Evolutionary conservation across 2,888 invertebrate species (phyloP), one percentile per base, ranked within the genome.

Genomic region (Galerucella calmariensis): DNA sequence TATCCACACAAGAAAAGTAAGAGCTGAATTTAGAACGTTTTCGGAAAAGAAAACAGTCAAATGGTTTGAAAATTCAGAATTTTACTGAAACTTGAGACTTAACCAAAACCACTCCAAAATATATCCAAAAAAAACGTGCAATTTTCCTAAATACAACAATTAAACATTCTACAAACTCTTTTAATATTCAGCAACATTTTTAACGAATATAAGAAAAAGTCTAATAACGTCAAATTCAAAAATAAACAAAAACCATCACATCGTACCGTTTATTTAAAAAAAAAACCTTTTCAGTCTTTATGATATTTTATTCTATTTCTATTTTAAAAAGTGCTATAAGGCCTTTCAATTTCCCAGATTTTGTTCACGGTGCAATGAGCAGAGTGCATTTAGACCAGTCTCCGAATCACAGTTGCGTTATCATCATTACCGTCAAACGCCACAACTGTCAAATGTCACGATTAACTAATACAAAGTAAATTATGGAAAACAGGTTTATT

Each of bases 271-370:
- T 41, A 41, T 53, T 53, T 53, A 2, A 53, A 53, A 53, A 53
- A 53, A 51, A 53, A 41, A 41, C 35, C 35, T 35, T 51, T 62
- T 69, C 69, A 69, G 69, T 69, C 69, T 69, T 69, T 69, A 69
- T 48, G 35, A 51, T 48, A 61, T 69, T 62, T 68, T 44, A 41
- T 14, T 27, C 67, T 67, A 67, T 56, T 67, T 14, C 20, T 27
- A 48, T 48, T 59, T 51, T 61, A 69, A 35, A 62, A 69, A 67
- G 44, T 69, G 69, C 61, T 69, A 46, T 58, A 69, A 69, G 69
- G 61, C 61, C 51, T 27, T 61, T 59, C 27, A 46, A 24, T 24
- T 61, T 69, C 46, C 69, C 35, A 61, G 58, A 48, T 61, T 61
- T 66, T 61, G 67, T 67, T 67, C 48, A 48, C 48, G 48, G 48